Conservation (phyloP, 2,797 vertebrate genomes). For the Spatula versicolor region DNA sequence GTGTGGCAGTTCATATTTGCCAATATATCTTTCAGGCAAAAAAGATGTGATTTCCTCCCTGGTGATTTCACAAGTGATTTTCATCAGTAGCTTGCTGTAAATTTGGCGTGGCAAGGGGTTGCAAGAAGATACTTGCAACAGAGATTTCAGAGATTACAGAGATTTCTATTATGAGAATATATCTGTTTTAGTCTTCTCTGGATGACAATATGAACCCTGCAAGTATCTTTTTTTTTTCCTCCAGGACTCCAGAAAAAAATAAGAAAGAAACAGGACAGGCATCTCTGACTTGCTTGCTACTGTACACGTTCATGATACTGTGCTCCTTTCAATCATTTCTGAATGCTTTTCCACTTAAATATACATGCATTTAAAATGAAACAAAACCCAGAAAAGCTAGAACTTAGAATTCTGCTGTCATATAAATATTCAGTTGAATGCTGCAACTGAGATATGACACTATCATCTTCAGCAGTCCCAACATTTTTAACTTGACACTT, state of each 20-base stretch:
- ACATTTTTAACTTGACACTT: background rate
- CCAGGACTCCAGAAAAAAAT: background rate
- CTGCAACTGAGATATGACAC: background rate
- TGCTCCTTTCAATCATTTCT: background rate
- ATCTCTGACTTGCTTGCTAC: background rate
- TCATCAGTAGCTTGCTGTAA: conserved; percentile 40
- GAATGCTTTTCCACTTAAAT: background rate
- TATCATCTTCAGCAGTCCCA: background rate
- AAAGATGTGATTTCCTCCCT: conserved; percentile 14
- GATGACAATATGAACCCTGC: background rate
- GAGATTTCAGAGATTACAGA: background rate
- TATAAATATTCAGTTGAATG: background rate
- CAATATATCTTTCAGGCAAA: conserved; percentile 32
- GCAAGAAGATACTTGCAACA: background rate
- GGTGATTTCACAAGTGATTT: conserved; percentile 27
- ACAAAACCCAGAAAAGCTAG: background rate
- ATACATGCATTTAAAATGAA: background rate
- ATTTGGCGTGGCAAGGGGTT: background rate
- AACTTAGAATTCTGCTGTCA: background rate
- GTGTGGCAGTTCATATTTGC: conserved; percentile 21
- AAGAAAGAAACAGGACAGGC: background rate
- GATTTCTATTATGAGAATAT: background rate
- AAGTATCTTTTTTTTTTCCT: conserved; percentile 15
- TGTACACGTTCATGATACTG: background rate
- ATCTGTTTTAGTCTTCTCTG: conserved; percentile 8